Evolutionary conservation across 2,888 invertebrate species (phyloP), one percentile per base, ranked within the genome.

Genomic region (Brenthis hecate): DNA sequence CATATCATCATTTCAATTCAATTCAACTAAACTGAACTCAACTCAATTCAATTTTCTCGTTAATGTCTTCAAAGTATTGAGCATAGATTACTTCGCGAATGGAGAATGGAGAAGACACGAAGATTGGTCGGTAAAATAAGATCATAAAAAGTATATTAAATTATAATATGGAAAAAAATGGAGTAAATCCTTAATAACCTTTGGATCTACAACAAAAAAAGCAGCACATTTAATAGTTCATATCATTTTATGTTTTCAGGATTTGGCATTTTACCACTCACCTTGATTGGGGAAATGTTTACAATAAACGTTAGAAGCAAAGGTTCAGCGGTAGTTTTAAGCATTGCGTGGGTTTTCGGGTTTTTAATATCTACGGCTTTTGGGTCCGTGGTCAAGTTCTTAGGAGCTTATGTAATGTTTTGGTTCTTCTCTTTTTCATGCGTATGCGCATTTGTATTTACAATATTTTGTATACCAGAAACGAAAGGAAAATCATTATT

Each of bases 401-500:
- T 95, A n/a, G 95, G 95, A 13, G 87, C 88, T 14, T 92, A 93
- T 75, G 91, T 92, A 51, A 93, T 94, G 0, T 96, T 95, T 81
- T 95, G 95, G 94, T 81, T 95, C 19, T 96, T 95, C 76, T 94
- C 94, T 19, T 8, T 0, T 63, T 81, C 0, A 75, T 74, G 19
- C 75, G 78, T 23, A 62, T 76, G 0, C 0, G 93, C 94, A 0
- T 94, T 94, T 71, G 82, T 95, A 62, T 97, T 96, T 81, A 94
- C 95, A 0, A 80, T 94, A 6, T 90, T 94, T 56, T 87, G 94
- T 61, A 92, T 97, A 1, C 96, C 97, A 32, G 97, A 97, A 86
- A 97, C 97, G 0, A 96, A 96, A 83, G 97, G 97, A 1, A 95
- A 96, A 81, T 95, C 95, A 67, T 89, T 97, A 62, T 94, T 95